Conservation (phyloP, 2,797 vertebrate genomes). For the Danio aesculapii region DNA sequence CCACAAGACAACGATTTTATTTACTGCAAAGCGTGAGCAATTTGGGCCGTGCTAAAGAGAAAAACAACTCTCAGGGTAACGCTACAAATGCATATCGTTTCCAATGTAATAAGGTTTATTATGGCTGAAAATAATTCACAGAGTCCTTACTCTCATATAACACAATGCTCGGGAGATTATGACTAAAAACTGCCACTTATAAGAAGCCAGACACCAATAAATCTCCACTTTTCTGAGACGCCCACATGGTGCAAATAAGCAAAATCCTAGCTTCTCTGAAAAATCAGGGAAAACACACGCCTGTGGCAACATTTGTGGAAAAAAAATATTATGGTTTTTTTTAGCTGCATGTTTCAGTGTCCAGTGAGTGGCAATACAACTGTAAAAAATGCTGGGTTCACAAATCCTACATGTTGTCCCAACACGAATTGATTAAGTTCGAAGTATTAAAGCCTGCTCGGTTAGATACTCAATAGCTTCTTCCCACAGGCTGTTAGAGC, state of each 20-base stretch:
- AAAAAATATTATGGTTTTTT: too few relatives aligned
- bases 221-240: conserved; percentile 15
- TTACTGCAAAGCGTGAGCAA: conserved; percentile 31
- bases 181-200: conserved; percentile 18
- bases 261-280: conserved; percentile 11
- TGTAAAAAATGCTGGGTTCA: too few relatives aligned
- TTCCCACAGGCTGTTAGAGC: too few relatives aligned
- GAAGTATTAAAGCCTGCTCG: too few relatives aligned
- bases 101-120: conserved; percentile 26
- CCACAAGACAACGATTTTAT: conserved; percentile 57
- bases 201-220: conserved; percentile 1
- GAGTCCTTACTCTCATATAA: conserved; percentile 1
- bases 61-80: conserved; percentile 31
- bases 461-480: too few relatives aligned
- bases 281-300: neutral
- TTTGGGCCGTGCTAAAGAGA: conserved; percentile 19
- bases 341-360: too few relatives aligned
- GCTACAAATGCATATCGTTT: conserved; percentile 27
- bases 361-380: too few relatives aligned
- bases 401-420: too few relatives aligned
- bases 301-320: neutral
- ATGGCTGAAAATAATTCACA: conserved; percentile 13
- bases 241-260: neutral
- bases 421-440: too few relatives aligned
- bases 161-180: conserved; percentile 12